These are phyloP conservation scores for Canis aureus DNA, from an alignment of 2,113 vertebrate species.

Conservation along the genomic window DNA sequence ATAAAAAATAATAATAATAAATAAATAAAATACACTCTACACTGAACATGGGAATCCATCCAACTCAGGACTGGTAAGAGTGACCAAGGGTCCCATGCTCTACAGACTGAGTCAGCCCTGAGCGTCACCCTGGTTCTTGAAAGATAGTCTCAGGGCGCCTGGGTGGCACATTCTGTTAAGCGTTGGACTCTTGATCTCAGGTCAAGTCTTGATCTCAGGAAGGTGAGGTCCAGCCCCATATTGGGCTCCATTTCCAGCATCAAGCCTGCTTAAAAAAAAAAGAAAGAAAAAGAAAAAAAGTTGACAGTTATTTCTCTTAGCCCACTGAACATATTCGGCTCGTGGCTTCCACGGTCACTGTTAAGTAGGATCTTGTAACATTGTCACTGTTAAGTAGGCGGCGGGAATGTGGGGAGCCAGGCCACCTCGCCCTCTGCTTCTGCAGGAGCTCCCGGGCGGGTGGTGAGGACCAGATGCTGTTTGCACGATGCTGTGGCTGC, in stretches of 20 bases:
- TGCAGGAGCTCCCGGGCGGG: slow-evolving; percentile 88
- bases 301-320: not conserved
- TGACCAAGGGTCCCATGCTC: not conserved
- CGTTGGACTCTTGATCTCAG: not conserved
- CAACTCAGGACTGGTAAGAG: not conserved
- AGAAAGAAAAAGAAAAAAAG: no score
- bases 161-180: not conserved
- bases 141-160: not conserved
- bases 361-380: not conserved
- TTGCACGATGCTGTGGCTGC: slow-evolving; percentile 82
- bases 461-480: slow-evolving; percentile 82
- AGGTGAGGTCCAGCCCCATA: no score
- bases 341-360: not conserved
- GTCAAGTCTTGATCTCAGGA: not conserved
- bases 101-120: not conserved
- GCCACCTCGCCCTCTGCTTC: slow-evolving; percentile 82
- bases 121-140: not conserved
- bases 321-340: not conserved
- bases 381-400: not conserved
- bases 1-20: no score
- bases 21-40: no score
- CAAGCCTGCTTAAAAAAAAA: no score
- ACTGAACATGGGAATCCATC: no score
- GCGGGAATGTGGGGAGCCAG: not conserved
- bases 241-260: no score